Base-by-base conservation (phyloP, 2,113 vertebrate species). In the zebrafish (Danio rerio) region DNA sequence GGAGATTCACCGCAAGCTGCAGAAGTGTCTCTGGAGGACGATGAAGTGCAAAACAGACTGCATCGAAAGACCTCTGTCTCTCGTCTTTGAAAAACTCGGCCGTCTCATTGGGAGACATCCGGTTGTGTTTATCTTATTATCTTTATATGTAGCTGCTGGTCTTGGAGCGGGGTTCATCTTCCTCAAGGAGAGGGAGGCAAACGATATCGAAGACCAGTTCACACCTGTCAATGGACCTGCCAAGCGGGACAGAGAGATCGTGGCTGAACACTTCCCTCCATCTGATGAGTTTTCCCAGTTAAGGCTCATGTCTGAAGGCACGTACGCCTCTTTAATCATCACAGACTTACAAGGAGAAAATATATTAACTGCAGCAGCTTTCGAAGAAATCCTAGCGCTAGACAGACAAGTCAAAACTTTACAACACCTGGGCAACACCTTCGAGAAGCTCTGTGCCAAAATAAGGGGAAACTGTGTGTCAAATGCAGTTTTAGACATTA, bases 131-230 rank as follows among this genome's bases (percentile, higher is more conserved):
- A 16, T 93, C 59, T 45, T 93, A 18, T 0, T 80, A 52, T 84
- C 93, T 7, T 0, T 89, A 43, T 9, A 88, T 53, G 65, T 94
- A 5, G 90, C 92, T 0, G 88, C 43, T 11, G 69, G 50, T 0
- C 83, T 94, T 6, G 88, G 93, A 55, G 74, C 78, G 0, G 94
- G 93, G 6, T 91, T 94, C 10, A 0, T 79, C 0, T 89, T 86
- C 80, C 75, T 93, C 18, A 76, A 74, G 1, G 10, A 68, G 0
- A 80, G 59, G 0, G 4, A 85, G 20, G 65, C 83, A 0, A 88
- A 92, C 45, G 77, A 92, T 80, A 89, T 94, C 13, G 92, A 94
- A 85, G 84, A 53, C 1, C 92, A 94, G 82, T 94, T 94, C 84
- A 94, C 92, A 0, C 93, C 92, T 0, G 42, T 85, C 0, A 3